phyloP scores from a whole-genome alignment of 2,113 vertebrate species.

The Hymenochirus boettgeri region DNA sequence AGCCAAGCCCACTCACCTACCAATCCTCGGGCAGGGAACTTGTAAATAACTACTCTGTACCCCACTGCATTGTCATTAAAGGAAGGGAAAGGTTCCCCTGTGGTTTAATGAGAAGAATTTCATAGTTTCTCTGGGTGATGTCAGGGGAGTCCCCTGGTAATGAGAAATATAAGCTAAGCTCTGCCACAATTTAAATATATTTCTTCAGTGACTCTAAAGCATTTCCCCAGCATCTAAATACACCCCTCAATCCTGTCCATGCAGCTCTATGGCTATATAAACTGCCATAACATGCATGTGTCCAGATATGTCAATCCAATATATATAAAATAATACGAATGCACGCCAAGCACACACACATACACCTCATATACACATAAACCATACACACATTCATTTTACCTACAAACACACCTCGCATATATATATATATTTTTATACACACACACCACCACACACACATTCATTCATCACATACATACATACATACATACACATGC shows the following conservation, averaged over 20 bases:
- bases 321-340: no score
- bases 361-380: no score
- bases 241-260: slow-evolving; percentile 48
- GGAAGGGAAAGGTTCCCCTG: slow-evolving; percentile 33
- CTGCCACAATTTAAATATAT: slow-evolving; percentile 92
- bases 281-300: no score
- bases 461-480: no score
- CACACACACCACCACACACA: no score
- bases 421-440: no score
- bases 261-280: background rate
- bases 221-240: slow-evolving; percentile 68
- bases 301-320: no score
- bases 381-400: no score
- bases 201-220: slow-evolving; percentile 88
- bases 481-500: no score
- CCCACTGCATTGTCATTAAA: slow-evolving; percentile 67
- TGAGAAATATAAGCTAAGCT: slow-evolving; percentile 92
- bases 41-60: slow-evolving; percentile 62
- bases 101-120: slow-evolving; percentile 70
- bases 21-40: slow-evolving; percentile 88
- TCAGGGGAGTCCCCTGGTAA: slow-evolving; percentile 82
- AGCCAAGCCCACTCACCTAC: slow-evolving; percentile 89
- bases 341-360: no score
- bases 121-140: slow-evolving; percentile 67
- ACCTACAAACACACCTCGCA: no score